A percentile compares a stretch with the other conserved stretches of the same genome.
These are phyloP conservation scores for Melinopterus prodromus DNA, from an alignment of 2,888 invertebrate species.

Conservation along the genomic window DNA sequence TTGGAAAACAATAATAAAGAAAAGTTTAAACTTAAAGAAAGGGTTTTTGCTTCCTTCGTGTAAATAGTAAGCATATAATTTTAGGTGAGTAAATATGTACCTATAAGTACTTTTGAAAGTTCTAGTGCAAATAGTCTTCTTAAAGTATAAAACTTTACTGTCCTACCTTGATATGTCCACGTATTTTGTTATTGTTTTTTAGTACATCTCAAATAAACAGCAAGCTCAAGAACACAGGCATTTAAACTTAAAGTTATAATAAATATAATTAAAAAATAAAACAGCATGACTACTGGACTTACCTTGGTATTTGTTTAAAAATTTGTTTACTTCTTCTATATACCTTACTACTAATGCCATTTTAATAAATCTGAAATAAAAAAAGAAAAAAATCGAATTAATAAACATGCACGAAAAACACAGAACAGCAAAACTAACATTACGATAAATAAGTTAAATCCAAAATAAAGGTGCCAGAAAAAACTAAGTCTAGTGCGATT, in stretches of 20 bases:
- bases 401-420: constrained; percentile 16
- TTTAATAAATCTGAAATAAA: constrained; percentile 65
- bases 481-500: background rate
- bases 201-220: constrained; percentile 11
- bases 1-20: too few relatives aligned
- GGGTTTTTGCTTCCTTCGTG: too few relatives aligned
- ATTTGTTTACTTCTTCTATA: constrained; percentile 80
- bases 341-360: constrained; percentile 86
- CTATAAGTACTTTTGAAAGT: too few relatives aligned
- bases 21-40: too few relatives aligned
- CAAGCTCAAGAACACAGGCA: background rate
- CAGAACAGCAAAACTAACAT: background rate
- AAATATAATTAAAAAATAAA: constrained; percentile 1
- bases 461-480: background rate
- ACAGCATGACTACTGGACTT: constrained; percentile 57
- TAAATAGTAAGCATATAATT: too few relatives aligned
- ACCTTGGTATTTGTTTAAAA: constrained; percentile 87
- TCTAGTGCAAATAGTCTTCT: too few relatives aligned
- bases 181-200: background rate
- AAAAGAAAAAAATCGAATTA: constrained; percentile 40
- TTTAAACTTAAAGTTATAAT: background rate
- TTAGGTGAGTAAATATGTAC: too few relatives aligned
- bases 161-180: too few relatives aligned
- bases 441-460: constrained; percentile 6
- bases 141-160: too few relatives aligned